These are phyloP conservation scores for Tigriopus californicus DNA, from an alignment of 2,888 invertebrate species.

Conservation along the genomic window DNA sequence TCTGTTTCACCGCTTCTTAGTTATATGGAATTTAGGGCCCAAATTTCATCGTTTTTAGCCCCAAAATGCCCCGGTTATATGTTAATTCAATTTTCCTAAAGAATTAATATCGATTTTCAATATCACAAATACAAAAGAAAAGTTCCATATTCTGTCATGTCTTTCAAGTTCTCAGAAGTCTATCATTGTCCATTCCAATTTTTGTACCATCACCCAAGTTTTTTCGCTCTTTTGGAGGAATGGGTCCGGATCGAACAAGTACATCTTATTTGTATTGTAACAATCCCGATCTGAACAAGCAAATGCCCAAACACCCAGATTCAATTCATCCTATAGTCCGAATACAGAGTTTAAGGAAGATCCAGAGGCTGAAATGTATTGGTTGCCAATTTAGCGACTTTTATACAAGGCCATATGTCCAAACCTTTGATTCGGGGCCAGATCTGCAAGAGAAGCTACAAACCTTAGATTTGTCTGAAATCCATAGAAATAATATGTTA, in stretches of 20 bases:
- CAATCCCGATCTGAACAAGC: background rate
- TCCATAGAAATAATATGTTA: no score
- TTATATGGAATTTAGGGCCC: no score
- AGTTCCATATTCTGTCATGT: conserved; percentile 6
- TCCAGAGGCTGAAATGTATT: conserved; percentile 1
- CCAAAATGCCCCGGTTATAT: no score
- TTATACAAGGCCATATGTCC: background rate
- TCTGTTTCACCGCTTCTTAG: no score
- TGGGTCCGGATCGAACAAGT: conserved; percentile 8
- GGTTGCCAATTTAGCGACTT: conserved; percentile 10
- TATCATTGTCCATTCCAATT: conserved; percentile 4
- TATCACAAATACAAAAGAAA: no score
- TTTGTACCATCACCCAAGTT: conserved; percentile 4
- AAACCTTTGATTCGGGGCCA: background rate
- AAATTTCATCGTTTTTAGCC: no score
- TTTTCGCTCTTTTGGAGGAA: background rate
- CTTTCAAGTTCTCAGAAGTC: background rate
- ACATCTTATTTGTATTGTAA: conserved; percentile 1
- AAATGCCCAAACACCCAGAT: background rate
- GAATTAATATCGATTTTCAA: no score
- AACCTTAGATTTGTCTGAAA: no score
- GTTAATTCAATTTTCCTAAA: no score
- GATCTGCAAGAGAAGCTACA: no score
- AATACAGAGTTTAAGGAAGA: background rate
- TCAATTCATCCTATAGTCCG: background rate